Evolutionary conservation across 2,797 vertebrate genomes (phyloP).

Genomic region (Eulemur mongoz): DNA sequence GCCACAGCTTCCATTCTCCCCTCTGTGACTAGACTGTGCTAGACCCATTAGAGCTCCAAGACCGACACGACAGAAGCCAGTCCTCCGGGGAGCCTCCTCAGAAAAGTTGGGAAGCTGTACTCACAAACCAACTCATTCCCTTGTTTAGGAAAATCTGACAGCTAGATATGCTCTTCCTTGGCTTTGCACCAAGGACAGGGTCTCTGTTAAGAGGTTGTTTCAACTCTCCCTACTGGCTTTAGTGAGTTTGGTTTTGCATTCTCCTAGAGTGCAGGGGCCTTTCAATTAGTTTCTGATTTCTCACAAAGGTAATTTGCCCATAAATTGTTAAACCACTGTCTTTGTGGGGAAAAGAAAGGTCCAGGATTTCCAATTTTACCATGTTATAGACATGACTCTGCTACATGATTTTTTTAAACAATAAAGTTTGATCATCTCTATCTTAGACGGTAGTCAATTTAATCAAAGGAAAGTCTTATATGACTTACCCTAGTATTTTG

Average conservation of each 20-base stretch:
- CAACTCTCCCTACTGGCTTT: background rate
- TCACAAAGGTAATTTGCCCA: background rate
- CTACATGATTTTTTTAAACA: background rate
- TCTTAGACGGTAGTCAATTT: background rate
- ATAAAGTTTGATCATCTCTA: background rate
- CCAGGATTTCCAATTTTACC: background rate
- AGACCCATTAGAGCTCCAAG: background rate
- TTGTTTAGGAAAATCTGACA: background rate
- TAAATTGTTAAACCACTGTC: background rate
- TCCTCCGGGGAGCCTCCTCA: background rate
- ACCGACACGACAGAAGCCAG: background rate
- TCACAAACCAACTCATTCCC: background rate
- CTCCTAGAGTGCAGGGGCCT: background rate
- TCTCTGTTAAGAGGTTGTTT: background rate
- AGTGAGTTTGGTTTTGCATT: background rate
- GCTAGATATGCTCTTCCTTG: background rate
- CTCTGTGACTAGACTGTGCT: accelerated
- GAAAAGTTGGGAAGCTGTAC: background rate
- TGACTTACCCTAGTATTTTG: background rate
- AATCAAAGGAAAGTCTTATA: background rate
- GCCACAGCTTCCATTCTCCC: background rate
- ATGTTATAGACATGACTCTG: background rate
- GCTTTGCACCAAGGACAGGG: background rate
- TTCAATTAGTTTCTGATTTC: background rate
- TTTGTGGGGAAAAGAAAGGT: background rate